A percentile compares a stretch with the other conserved stretches of the same genome.
phyloP scores from a whole-genome alignment of 1,140 invertebrate genomes.

The Bombus waltoni region DNA sequence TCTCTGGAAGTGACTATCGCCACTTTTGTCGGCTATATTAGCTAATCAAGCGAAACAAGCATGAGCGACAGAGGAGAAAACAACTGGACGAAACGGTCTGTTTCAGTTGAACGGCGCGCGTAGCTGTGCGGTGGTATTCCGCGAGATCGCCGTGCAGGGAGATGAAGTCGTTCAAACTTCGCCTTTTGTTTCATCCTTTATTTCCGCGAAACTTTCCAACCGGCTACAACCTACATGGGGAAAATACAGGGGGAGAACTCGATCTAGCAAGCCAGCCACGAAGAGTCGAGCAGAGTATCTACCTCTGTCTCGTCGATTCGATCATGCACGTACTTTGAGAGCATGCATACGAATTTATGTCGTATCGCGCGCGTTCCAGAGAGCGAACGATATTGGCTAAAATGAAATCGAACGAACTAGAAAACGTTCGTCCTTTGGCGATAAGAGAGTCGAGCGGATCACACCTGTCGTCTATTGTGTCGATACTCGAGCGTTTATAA shows the following conservation, averaged over 20 bases:
- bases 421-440: background rate
- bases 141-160: conserved; percentile 12
- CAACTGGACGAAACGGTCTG: background rate
- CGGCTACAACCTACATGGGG: too few relatives aligned
- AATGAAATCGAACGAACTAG: background rate
- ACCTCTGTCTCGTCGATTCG: background rate
- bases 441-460: too few relatives aligned
- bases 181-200: conserved; percentile 7
- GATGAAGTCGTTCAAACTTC: conserved; percentile 20
- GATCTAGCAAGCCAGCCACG: background rate
- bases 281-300: background rate
- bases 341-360: background rate
- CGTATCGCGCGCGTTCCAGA: background rate
- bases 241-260: background rate
- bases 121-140: conserved; percentile 2
- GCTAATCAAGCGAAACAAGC: background rate
- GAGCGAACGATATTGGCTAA: background rate
- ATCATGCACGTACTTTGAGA: background rate
- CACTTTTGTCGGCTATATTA: conserved; percentile 5
- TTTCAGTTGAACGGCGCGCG: background rate
- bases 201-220: background rate
- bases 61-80: background rate
- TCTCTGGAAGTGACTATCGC: conserved; percentile 6
- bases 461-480: background rate
- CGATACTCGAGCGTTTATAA: background rate